These are phyloP conservation scores for Amaurobius ferox DNA, from an alignment of 2,888 invertebrate genomes.

Conservation along the genomic window DNA sequence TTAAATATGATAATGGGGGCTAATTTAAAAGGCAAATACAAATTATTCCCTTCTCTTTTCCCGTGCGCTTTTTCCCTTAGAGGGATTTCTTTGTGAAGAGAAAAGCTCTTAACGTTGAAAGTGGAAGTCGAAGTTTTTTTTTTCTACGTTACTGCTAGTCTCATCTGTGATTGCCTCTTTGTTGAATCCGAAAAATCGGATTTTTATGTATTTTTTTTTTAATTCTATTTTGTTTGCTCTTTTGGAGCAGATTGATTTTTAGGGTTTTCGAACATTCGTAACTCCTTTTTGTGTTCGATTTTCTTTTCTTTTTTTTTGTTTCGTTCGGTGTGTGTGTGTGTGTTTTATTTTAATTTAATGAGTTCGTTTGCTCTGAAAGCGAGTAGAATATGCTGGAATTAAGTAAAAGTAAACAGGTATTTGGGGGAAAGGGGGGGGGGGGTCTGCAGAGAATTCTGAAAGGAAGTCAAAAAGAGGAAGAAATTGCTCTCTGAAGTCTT, in stretches of 20 bases:
- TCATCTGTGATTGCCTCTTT: slow-evolving; percentile 68
- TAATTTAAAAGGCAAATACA: slow-evolving; percentile 73
- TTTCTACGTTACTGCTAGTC: slow-evolving; percentile 21
- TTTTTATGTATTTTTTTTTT: slow-evolving; percentile 55
- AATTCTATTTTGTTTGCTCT: slow-evolving; percentile 58
- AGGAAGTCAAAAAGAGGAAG: background rate
- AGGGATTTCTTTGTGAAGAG: slow-evolving; percentile 68
- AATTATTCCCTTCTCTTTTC: slow-evolving; percentile 70
- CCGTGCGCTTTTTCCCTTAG: slow-evolving; percentile 64
- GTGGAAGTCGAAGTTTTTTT: slow-evolving; percentile 65
- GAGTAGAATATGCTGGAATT: slow-evolving; percentile 39
- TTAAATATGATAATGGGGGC: slow-evolving; percentile 72
- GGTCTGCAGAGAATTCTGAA: background rate
- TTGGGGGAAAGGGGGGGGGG: background rate
- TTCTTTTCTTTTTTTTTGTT: slow-evolving; percentile 15
- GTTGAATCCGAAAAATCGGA: slow-evolving; percentile 71
- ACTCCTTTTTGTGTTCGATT: slow-evolving; percentile 25
- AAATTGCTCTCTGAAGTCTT: slow-evolving; percentile 6
- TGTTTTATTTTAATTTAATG: slow-evolving; percentile 23
- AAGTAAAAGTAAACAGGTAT: slow-evolving; percentile 69
- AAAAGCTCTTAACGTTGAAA: slow-evolving; percentile 70
- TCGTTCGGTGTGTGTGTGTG: background rate
- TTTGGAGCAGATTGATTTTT: slow-evolving; percentile 67
- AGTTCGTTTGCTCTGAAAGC: slow-evolving; percentile 25
- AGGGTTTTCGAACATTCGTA: slow-evolving; percentile 57